These are phyloP conservation scores for Gadus macrocephalus DNA, from an alignment of 2,113 vertebrate genomes.

Conservation along the genomic window DNA sequence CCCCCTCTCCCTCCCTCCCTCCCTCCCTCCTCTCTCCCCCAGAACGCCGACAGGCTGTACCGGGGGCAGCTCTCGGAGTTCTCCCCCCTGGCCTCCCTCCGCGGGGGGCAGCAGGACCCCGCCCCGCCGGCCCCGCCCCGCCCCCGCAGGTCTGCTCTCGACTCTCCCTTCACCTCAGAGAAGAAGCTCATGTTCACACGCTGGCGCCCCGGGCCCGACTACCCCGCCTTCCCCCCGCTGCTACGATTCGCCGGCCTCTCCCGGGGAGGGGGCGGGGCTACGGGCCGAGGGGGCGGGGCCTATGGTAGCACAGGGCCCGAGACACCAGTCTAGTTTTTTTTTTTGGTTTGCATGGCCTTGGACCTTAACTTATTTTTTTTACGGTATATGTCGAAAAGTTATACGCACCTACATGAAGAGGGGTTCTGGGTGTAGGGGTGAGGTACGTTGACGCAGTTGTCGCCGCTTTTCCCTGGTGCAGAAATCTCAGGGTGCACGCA, in stretches of 20 bases:
- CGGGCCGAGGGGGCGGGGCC: conserved; percentile 49
- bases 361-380: not conserved
- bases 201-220: conserved; percentile 72
- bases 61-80: conserved; percentile 78
- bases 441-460: too few relatives aligned
- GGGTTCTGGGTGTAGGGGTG: too few relatives aligned
- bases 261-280: conserved; percentile 52
- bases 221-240: conserved; percentile 75
- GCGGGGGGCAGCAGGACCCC: conserved; percentile 61
- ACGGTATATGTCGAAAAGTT: not conserved
- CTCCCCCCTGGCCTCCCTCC: conserved; percentile 78
- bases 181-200: conserved; percentile 77
- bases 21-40: conserved; percentile 32
- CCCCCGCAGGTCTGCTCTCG: conserved; percentile 71
- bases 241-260: conserved; percentile 67
- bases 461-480: too few relatives aligned
- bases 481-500: not conserved
- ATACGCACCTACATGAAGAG: too few relatives aligned
- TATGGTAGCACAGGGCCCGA: conserved; percentile 60
- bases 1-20: not conserved
- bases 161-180: conserved; percentile 28
- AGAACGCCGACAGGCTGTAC: conserved; percentile 77
- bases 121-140: conserved; percentile 54
- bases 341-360: not conserved
- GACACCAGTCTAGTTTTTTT: conserved; percentile 73